Evolutionary conservation across 2,797 vertebrate genomes (phyloP), one percentile per base, ranked within the genome.

Genomic region (Ataeniobius toweri): DNA sequence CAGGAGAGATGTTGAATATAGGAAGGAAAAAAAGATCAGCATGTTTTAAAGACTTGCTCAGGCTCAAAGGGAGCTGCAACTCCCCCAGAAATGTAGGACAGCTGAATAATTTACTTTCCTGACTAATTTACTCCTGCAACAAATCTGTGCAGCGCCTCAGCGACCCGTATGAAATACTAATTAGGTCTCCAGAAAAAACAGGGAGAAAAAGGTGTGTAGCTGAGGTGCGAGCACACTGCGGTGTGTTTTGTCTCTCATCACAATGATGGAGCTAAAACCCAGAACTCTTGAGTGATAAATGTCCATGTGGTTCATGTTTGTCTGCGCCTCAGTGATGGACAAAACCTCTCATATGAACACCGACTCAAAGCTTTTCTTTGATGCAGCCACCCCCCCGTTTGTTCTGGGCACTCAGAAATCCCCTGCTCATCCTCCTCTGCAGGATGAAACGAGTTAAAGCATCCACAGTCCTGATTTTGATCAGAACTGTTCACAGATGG

Each of bases 31-130:
- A 18, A 44, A 16, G n/a, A 36, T 51, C 56, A 48, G 51, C 63
- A 69, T 41, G 20, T 58, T 74, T 69, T 18, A 59, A 14, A 74
- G 67, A 56, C 71, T 74, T 69, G 53, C 72, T 79, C 28, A 28
- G 72, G 41, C 53, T 59, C 14, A 2, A 20, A 48, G 68, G 61
- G 14, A 41, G 51, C 71, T 68, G 28, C 65, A 48, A 31, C 72
- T 46, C 59, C 0, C 22, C 8, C 50, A 63, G 50, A 74, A 79
- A 80, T 73, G 77, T 65, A 74, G 77, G 77, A 80, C 65, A 65
- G 78, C 75, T 44, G 65, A 58, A 83, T 77, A 12, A 80, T 80
- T 71, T 55, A 80, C 71, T 74, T 65, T 71, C 75, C 71, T 26
- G 56, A 77, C 71, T 36, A 31, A 71, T 83, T 80, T 80, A 74